Base-by-base conservation (phyloP, 1,140 invertebrate species). In the Wasmannia auropunctata region DNA sequence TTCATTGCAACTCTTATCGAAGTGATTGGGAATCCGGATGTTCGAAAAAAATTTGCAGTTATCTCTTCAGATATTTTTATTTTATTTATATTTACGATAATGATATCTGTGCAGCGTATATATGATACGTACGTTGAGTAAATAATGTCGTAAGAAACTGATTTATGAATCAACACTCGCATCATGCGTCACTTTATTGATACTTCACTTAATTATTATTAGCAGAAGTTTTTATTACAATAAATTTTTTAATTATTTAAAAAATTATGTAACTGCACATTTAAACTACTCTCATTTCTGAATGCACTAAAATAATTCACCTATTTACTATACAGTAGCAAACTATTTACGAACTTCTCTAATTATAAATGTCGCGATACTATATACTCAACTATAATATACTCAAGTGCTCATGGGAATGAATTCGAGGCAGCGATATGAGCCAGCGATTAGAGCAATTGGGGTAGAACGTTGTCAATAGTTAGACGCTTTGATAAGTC, bases 381-480 rank as follows among this genome's bases (percentile, higher is more conserved):
- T n/a, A n/a, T n/a, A n/a, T n/a, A n/a, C n/a, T n/a, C n/a, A n/a
- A n/a, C n/a, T n/a, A n/a, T n/a, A n/a, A n/a, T n/a, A 28, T 28
- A 40, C 25, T 25, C 34, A 40, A 60, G 22, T 63, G 34, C 28
- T 63, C 28, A 16, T 34, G 75, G 11, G 7, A 16, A 46, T 43
- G 58, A 77, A 77, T 77, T 62, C 28, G 58, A 63, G n/a, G 43
- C 31, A 51, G 28, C 22, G 60, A 65, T 49, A 65, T 46, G 60
- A 46, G 37, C n/a, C 31, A 51, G n/a, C n/a, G n/a, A 79, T 79
- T 65, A 79, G 22, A 49, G 37, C 58, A 77, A 65, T 65, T 65
- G 31, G 43, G 28, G 76, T 79, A 65, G 60, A 79, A 79, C 76
- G 22, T 74, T 37, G 40, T 77, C 40, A 65, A 51, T 79, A 79